Conservation (phyloP, 2,888 invertebrate species). For the Steromphala cineraria region DNA sequence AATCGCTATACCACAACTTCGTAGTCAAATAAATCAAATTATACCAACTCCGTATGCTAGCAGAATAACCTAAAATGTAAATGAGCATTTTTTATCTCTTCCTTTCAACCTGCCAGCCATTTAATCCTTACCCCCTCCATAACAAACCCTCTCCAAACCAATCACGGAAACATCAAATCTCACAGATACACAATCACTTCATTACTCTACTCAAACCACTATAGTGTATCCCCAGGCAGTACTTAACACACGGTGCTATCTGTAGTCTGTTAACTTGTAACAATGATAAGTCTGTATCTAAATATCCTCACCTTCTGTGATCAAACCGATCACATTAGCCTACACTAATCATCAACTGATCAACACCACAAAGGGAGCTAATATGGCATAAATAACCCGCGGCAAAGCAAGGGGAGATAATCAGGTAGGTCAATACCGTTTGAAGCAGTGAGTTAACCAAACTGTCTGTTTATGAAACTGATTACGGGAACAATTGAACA, state of each 20-base stretch:
- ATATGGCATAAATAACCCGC: background rate
- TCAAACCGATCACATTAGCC: background rate
- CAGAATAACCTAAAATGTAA: too few relatives aligned
- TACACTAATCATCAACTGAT: background rate
- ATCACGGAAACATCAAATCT: background rate
- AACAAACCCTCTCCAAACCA: background rate
- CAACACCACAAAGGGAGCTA: background rate
- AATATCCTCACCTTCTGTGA: background rate
- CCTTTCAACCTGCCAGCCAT: background rate
- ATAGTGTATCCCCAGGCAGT: too few relatives aligned
- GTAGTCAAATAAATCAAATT: too few relatives aligned
- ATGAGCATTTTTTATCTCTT: too few relatives aligned
- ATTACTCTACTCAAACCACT: too few relatives aligned
- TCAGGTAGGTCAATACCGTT: background rate
- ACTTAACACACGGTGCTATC: too few relatives aligned
- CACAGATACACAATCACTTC: background rate
- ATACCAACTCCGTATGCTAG: too few relatives aligned
- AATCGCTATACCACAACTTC: too few relatives aligned
- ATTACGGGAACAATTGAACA: too few relatives aligned
- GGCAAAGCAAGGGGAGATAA: background rate
- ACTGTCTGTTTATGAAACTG: too few relatives aligned
- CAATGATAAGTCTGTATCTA: background rate
- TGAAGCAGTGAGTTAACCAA: background rate
- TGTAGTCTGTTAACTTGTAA: too few relatives aligned
- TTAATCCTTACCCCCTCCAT: background rate